A percentile compares a stretch with the other conserved stretches of the same genome.
Evolutionary conservation across 1,140 invertebrate species (phyloP).

Genomic region (Anthonomus grandis): DNA sequence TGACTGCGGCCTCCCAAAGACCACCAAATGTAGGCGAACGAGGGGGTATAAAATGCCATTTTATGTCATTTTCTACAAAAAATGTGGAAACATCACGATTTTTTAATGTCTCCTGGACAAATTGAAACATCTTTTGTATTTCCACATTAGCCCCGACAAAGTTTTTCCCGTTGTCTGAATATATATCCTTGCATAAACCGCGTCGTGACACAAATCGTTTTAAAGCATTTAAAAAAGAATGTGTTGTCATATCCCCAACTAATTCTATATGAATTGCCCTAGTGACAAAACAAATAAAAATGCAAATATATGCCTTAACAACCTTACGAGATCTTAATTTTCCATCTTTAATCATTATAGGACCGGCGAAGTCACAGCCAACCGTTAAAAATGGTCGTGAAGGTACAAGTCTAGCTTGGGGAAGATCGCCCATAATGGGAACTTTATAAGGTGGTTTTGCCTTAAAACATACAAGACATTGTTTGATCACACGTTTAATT

Average conservation of each 20-base stretch:
- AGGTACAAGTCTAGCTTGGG: not conserved
- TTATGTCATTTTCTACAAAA: conserved; percentile 7
- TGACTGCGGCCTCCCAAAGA: conserved; percentile 23
- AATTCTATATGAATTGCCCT: conserved; percentile 8
- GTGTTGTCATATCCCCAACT: not conserved
- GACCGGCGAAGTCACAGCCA: conserved; percentile 1
- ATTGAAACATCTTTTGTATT: conserved; percentile 2
- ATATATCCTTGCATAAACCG: conserved; percentile 8
- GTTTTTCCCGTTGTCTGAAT: conserved; percentile 23
- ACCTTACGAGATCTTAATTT: not conserved
- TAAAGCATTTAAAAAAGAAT: not conserved
- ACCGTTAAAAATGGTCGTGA: not conserved
- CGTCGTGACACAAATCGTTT: conserved; percentile 10
- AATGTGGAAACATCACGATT: not conserved
- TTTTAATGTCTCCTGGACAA: not conserved
- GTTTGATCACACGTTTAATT: no score
- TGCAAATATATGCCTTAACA: conserved; percentile 4
- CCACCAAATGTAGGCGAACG: conserved; percentile 25
- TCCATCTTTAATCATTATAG: conserved; percentile 1
- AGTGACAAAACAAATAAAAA: conserved; percentile 10
- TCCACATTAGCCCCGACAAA: conserved; percentile 20
- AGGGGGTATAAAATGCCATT: conserved; percentile 35
- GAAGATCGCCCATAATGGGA: conserved; percentile 1
- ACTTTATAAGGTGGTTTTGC: no score
- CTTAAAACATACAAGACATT: no score